phyloP scores from a whole-genome alignment of 2,888 invertebrate species.

The Heteromyza rotundicornis region DNA sequence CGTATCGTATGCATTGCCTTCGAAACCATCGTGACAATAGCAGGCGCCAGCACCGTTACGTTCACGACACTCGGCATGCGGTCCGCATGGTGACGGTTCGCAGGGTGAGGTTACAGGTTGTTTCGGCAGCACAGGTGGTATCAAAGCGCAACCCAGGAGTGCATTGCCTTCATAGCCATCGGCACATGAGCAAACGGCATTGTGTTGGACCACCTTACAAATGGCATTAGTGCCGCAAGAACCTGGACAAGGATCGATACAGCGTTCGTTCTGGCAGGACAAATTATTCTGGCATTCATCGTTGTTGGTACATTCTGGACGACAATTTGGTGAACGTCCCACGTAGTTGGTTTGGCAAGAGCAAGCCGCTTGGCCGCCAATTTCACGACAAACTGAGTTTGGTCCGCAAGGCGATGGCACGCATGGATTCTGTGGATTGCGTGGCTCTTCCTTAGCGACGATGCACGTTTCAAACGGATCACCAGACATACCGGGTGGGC shows the following conservation, averaged over 20 bases:
- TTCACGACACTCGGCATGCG: conserved; percentile 83
- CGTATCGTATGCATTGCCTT: conserved; percentile 81
- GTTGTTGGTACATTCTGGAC: conserved; percentile 81
- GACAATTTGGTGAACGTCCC: conserved; percentile 84
- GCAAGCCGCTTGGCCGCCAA: conserved; percentile 84
- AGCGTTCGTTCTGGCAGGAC: conserved; percentile 81
- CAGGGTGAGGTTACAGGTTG: conserved; percentile 77
- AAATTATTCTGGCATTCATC: conserved; percentile 83
- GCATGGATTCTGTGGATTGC: conserved; percentile 71
- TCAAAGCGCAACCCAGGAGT: conserved; percentile 65
- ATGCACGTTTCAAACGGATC: conserved; percentile 70
- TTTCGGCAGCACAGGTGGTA: conserved; percentile 66
- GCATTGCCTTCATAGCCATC: conserved; percentile 85
- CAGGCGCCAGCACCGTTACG: conserved; percentile 86
- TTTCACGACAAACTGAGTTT: conserved; percentile 80
- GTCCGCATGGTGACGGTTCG: conserved; percentile 83
- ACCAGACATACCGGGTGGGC: conserved; percentile 69
- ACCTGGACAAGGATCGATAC: conserved; percentile 83
- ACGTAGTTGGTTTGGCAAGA: conserved; percentile 81
- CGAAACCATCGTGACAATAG: conserved; percentile 77
- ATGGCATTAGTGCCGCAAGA: conserved; percentile 80
- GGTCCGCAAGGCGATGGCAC: conserved; percentile 84
- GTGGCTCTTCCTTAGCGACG: conserved; percentile 61
- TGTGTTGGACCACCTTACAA: conserved; percentile 85
- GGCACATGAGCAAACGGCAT: conserved; percentile 80